Evolutionary conservation across 2,888 invertebrate genomes (phyloP), one percentile per base, ranked within the genome.

Genomic region (Torymus auratus): DNA sequence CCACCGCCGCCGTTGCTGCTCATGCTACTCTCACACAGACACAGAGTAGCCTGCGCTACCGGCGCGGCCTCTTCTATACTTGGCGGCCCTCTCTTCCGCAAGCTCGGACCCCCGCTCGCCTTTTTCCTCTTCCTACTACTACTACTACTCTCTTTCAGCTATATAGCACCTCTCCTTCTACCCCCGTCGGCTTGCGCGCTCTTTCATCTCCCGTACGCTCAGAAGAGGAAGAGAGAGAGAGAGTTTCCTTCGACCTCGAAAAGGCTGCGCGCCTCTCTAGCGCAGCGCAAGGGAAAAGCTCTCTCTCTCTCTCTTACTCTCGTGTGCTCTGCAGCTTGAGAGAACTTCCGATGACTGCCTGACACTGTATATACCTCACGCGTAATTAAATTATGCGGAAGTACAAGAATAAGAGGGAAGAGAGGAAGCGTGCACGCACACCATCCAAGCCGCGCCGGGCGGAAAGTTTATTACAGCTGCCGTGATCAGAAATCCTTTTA

Each of bases 111-210:
- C 72, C 41, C 41, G 41, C 41, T 41, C 7, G 7, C 41, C 41
- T 41, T 41, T 41, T 41, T 41, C 41, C 41, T 41, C 41, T 41
- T 41, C 41, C 41, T 41, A 41, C 41, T 20, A 20, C 41, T 41
- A 41, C 41, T 20, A 20, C 20, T 41, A 41, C 14, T 20, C 58
- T 52, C n/a, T 74, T 74, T 71, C 79, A 83, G 75, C 82, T 41
- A 41, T 41, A 41, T 41, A 41, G 64, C 83, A 20, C 62, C 5
- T 58, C 20, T 62, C 77, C 72, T 73, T 78, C 78, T 64, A 81
- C 64, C 72, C 72, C 76, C 72, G 75, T 69, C 74, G 72, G 72
- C 82, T 73, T 62, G 80, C 72, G 69, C 73, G 73, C 74, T 80
- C 80, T 83, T 78, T 53, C 80, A 71, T 60, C 64, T 52, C 68